Conservation (phyloP, 2,797 vertebrate species). For the Pristis pectinata region DNA sequence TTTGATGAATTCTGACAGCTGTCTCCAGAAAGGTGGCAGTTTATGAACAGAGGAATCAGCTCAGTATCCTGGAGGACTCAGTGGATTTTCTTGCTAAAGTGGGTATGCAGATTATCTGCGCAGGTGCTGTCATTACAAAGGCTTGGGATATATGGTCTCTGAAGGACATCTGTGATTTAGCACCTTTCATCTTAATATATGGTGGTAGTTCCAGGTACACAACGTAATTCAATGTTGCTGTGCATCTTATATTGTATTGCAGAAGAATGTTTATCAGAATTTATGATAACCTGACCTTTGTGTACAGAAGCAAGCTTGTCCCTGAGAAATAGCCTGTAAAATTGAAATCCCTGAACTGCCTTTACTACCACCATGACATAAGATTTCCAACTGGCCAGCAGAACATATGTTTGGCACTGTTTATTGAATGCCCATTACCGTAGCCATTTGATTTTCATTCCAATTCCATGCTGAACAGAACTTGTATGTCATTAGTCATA, state of each 20-base stretch:
- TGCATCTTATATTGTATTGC: neutral
- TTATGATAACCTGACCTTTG: neutral
- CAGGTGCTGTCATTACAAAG: slow-evolving; percentile 21
- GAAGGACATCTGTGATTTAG: neutral
- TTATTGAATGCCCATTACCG: neutral
- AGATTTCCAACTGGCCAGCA: neutral
- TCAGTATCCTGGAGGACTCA: neutral
- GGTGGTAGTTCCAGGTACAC: neutral
- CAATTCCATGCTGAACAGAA: neutral
- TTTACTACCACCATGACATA: neutral
- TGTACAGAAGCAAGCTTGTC: neutral
- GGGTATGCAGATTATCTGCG: neutral
- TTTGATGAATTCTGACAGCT: slow-evolving; percentile 48
- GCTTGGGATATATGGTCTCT: neutral
- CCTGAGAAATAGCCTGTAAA: neutral
- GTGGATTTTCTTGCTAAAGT: slow-evolving; percentile 1
- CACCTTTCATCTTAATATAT: slow-evolving; percentile 21
- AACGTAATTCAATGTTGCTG: neutral
- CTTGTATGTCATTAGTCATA: no score
- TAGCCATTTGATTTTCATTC: neutral
- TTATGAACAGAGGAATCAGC: slow-evolving; percentile 26
- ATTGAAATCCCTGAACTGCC: neutral
- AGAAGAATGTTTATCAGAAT: neutral
- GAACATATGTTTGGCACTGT: neutral
- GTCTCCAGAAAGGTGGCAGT: slow-evolving; percentile 39